phyloP scores from a whole-genome alignment of 2,797 vertebrate genomes.

The Epinephelus malabaricus region DNA sequence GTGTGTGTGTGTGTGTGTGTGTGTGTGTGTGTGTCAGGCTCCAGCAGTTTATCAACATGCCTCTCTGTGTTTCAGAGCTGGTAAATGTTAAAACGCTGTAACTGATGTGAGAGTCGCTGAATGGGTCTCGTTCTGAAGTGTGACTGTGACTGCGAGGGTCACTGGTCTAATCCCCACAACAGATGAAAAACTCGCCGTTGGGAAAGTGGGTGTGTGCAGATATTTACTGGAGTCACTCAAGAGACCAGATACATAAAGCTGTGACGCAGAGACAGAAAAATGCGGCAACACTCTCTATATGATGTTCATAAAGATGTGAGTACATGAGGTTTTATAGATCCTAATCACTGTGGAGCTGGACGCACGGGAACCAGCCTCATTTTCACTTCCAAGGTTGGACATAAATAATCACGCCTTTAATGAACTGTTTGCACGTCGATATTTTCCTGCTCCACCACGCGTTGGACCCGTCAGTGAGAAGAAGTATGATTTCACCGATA shows the following conservation, averaged over 20 bases:
- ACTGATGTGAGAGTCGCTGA: background rate
- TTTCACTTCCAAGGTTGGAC: background rate
- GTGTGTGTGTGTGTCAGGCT: background rate
- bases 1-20: background rate
- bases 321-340: no score
- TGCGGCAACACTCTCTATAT: no score
- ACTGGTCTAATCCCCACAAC: background rate
- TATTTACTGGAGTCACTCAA: background rate
- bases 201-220: background rate
- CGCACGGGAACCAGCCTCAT: no score
- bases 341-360: no score
- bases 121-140: background rate
- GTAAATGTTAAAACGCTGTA: slow-evolving; percentile 3
- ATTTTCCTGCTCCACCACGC: no score
- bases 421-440: background rate
- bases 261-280: no score
- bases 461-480: background rate
- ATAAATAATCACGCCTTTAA: background rate
- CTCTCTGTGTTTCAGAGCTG: slow-evolving; percentile 1
- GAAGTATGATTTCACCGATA: background rate
- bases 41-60: background rate
- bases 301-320: no score
- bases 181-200: no score
- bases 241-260: background rate
- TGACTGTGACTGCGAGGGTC: background rate